Base-by-base conservation (phyloP, 2,113 vertebrate species). In the Brachionichthys hirsutus region DNA sequence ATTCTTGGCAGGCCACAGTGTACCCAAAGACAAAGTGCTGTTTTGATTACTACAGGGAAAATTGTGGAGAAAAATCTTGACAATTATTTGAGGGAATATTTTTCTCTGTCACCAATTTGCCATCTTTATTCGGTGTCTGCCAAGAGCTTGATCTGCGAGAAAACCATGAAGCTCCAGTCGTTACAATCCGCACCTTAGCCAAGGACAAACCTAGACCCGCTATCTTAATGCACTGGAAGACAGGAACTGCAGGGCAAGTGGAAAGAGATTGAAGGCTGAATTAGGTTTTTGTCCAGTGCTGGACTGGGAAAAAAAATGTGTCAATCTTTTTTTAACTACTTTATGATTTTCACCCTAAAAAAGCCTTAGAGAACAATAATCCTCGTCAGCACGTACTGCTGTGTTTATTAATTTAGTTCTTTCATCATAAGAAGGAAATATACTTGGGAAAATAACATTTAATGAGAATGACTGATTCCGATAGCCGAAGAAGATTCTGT, bases 1-100 rank as follows among this genome's bases (percentile, higher is more conserved):
- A 59, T 54, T 54, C 44, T 38, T 9, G 44, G 10, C 62, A 61
- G 50, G 65, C 64, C 59, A 34, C 51, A 78, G 65, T 53, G 42
- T 55, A 49, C 17, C 45, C 54, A n/a, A 48, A 58, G 18, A 51
- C 24, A 38, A 73, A 68, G 17, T n/a, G 3, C 17, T 24, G 48
- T 56, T 70, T 61, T 63, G 44, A 77, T 41, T 35, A 22, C 19
- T 22, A n/a, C n/a, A 3, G 20, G 7, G 15, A 45, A 51, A 54
- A 34, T 16, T 6, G 15, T 11, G n/a, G 34, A 45, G 13, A 30
- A 50, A 61, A 61, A 53, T 56, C 11, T 40, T n/a, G 24, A 60
- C 30, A 61, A 22, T 49, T 14, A 52, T 36, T 55, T 11, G 1
- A 63, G 49, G 59, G 48, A 54, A 54, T 41, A 11, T 54, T 59